These are phyloP conservation scores for Dinoponera quadriceps DNA, from an alignment of 1,140 invertebrate genomes.

Conservation along the genomic window DNA sequence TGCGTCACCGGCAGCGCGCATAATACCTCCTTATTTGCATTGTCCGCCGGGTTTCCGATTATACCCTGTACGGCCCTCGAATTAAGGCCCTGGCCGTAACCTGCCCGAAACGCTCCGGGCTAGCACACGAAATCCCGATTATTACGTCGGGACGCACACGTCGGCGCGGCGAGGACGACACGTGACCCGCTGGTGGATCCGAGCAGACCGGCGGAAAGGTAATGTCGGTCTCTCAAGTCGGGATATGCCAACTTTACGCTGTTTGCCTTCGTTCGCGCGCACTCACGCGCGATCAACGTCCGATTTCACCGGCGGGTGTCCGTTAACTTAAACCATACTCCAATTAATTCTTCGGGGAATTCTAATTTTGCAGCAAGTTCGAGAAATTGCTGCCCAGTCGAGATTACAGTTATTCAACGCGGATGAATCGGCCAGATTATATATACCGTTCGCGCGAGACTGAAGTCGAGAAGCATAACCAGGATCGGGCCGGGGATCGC, in stretches of 20 bases:
- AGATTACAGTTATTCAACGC: not conserved
- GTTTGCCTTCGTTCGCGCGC: slow-evolving; percentile 6
- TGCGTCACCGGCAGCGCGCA: slow-evolving; percentile 73
- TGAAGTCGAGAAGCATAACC: too few relatives aligned
- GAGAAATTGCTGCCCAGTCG: not conserved
- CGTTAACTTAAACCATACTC: slow-evolving; percentile 8
- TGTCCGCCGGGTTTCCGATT: slow-evolving; percentile 77
- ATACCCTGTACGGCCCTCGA: slow-evolving; percentile 77
- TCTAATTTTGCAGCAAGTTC: not conserved
- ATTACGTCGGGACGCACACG: slow-evolving; percentile 70
- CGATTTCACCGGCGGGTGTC: slow-evolving; percentile 3
- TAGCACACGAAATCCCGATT: slow-evolving; percentile 74
- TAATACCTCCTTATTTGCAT: slow-evolving; percentile 78
- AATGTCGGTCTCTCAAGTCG: slow-evolving; percentile 35
- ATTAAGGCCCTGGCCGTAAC: slow-evolving; percentile 76
- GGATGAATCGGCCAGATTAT: not conserved
- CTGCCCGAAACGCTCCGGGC: slow-evolving; percentile 77
- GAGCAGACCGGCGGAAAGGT: not conserved
- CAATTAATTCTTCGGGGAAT: not conserved
- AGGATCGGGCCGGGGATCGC: too few relatives aligned
- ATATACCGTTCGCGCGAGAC: too few relatives aligned
- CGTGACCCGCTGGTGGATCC: slow-evolving; percentile 60
- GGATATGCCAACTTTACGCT: slow-evolving; percentile 22
- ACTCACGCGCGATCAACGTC: not conserved
- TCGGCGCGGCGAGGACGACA: slow-evolving; percentile 54